These are phyloP conservation scores for Anoplius nigerrimus DNA, from an alignment of 2,888 invertebrate genomes.

Conservation along the genomic window DNA sequence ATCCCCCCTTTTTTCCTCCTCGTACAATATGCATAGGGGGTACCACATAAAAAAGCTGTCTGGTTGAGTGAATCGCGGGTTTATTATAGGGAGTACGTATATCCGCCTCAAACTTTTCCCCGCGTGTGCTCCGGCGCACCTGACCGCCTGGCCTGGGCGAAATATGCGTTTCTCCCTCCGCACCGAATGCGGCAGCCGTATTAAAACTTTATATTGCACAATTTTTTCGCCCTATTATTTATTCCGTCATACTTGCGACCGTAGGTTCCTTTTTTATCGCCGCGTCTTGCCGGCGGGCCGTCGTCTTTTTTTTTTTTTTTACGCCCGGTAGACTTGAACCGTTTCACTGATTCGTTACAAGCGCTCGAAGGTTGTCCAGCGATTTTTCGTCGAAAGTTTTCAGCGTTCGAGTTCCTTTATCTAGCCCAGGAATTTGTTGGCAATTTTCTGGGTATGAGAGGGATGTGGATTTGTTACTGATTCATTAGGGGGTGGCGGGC, in stretches of 20 bases:
- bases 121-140: not conserved
- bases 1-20: not conserved
- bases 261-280: not conserved
- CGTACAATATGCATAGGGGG: slow-evolving; percentile 3
- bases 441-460: not conserved
- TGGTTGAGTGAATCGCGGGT: slow-evolving; percentile 24
- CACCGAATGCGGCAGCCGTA: slow-evolving; percentile 4
- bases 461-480: not conserved
- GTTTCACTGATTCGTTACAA: too few relatives aligned
- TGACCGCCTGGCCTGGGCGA: slow-evolving; percentile 14
- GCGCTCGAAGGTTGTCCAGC: too few relatives aligned
- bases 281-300: not conserved
- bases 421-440: not conserved
- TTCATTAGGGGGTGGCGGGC: not conserved
- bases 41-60: slow-evolving; percentile 22
- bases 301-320: not conserved
- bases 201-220: slow-evolving; percentile 1
- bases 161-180: slow-evolving; percentile 1
- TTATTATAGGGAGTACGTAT: slow-evolving; percentile 20
- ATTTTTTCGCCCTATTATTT: not conserved
- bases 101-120: slow-evolving; percentile 19
- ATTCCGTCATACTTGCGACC: not conserved
- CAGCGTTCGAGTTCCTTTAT: too few relatives aligned
- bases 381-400: too few relatives aligned
- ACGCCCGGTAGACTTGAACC: too few relatives aligned